Percentiles rank a stretch among this genome's conserved stretches.
Conservation (phyloP, 2,113 vertebrate species). For the Psittacula cyanocephala region DNA sequence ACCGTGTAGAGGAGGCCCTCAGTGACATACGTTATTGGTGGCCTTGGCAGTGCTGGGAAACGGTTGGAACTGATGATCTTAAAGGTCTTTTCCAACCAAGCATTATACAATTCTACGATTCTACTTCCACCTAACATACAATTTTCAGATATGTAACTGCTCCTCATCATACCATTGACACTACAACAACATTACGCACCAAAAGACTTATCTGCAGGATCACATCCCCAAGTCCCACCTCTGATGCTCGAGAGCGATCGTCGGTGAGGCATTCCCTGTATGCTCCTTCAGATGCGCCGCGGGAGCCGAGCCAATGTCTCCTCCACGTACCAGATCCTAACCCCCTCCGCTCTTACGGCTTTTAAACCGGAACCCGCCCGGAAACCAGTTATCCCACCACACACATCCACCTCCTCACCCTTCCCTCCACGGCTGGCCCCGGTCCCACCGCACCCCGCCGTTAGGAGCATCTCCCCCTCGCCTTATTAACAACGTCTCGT, state of each 20-base stretch:
- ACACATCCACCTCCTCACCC: neutral
- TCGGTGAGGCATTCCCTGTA: neutral
- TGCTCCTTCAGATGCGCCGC: neutral
- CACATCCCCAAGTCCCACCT: neutral
- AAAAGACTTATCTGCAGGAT: too few species aligned
- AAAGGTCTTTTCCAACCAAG: neutral
- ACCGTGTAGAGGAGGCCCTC: neutral
- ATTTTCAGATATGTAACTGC: fast-evolving
- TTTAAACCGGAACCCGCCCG: fast-evolving
- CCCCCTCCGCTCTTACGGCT: fast-evolving
- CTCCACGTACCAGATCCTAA: neutral
- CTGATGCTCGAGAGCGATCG: fast-evolving
- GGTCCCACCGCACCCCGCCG: neutral
- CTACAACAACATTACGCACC: fast-evolving
- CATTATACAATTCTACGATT: neutral
- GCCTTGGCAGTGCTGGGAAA: neutral
- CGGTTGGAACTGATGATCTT: neutral
- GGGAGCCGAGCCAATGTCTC: neutral
- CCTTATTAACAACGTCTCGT: neutral
- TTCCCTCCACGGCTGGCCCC: fast-evolving
- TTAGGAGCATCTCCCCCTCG: neutral
- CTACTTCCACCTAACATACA: fast-evolving
- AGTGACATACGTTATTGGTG: neutral
- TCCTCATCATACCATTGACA: fast-evolving
- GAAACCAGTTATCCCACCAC: fast-evolving